These are phyloP conservation scores for Amiota minor DNA, from an alignment of 2,888 invertebrate genomes.

Conservation along the genomic window DNA sequence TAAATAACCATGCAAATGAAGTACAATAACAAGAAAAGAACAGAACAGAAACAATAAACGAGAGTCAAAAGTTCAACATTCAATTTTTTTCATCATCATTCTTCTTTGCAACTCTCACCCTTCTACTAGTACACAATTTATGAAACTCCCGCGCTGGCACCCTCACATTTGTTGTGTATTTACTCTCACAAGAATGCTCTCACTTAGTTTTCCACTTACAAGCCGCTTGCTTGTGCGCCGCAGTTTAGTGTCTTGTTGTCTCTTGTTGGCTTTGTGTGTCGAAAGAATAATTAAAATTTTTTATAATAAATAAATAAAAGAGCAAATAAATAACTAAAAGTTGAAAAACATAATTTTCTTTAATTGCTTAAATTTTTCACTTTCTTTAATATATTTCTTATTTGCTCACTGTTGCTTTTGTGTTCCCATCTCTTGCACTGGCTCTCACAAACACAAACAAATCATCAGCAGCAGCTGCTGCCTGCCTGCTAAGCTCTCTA, in stretches of 20 bases:
- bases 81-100: not conserved
- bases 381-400: not conserved
- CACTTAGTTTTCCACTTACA: not conserved
- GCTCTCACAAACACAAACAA: not conserved
- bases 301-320: no score
- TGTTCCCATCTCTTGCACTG: not conserved
- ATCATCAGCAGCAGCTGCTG: conserved; percentile 16
- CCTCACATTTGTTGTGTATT: not conserved
- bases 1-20: not conserved
- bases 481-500: not conserved
- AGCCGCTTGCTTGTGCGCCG: not conserved
- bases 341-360: no score
- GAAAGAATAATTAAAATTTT: not conserved
- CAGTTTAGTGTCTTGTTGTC: not conserved
- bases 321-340: no score
- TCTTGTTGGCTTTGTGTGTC: not conserved
- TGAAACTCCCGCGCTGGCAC: not conserved
- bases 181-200: not conserved
- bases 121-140: not conserved
- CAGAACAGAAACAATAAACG: conserved; percentile 1
- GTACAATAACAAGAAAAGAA: not conserved
- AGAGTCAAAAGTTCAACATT: conserved; percentile 25
- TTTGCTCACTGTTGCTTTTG: not conserved
- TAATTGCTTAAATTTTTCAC: no score
- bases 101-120: not conserved